Percentiles rank a stretch among this genome's conserved stretches.
These are phyloP conservation scores for Eurytoma californica DNA, from an alignment of 2,888 invertebrate genomes.

Conservation along the genomic window DNA sequence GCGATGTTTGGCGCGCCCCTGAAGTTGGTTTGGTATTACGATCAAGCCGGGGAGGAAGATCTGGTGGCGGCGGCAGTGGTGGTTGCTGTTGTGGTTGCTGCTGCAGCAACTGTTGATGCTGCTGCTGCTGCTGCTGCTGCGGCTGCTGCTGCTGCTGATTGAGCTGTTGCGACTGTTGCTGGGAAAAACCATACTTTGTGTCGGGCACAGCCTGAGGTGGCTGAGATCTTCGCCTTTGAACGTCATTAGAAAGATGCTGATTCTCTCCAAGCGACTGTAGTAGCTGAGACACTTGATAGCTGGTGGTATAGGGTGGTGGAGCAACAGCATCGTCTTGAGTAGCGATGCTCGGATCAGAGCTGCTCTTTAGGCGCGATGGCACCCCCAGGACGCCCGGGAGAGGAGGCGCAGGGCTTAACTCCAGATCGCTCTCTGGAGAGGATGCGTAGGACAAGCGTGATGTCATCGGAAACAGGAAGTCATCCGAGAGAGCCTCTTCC, in stretches of 20 bases:
- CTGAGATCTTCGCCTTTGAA: constrained; percentile 48
- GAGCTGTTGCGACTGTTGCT: constrained; percentile 32
- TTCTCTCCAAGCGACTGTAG: constrained; percentile 47
- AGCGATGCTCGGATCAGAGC: constrained; percentile 96
- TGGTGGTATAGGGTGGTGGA: constrained; percentile 89
- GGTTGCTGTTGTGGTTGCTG: constrained; percentile 70
- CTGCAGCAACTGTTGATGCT: constrained; percentile 48
- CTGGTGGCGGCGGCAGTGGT: constrained; percentile 83
- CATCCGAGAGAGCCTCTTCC: constrained; percentile 96
- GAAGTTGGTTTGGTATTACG: constrained; percentile 85
- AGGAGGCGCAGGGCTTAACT: constrained; percentile 86
- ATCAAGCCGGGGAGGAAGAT: constrained; percentile 90
- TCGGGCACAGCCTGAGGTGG: constrained; percentile 17
- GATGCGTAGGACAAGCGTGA: constrained; percentile 96
- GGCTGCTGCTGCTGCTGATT: constrained; percentile 19
- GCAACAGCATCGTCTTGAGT: constrained; percentile 90
- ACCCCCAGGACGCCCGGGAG: constrained; percentile 79
- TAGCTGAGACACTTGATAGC: constrained; percentile 67
- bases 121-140: constrained; percentile 29
- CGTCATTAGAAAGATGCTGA: constrained; percentile 42
- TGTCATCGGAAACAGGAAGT: constrained; percentile 99
- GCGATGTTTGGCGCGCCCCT: constrained; percentile 73
- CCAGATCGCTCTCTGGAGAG: constrained; percentile 96
- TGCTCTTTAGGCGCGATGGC: constrained; percentile 79
- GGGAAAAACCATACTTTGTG: neutral